Conservation (phyloP, 2,888 invertebrate species). For the Uropetala carovei region DNA sequence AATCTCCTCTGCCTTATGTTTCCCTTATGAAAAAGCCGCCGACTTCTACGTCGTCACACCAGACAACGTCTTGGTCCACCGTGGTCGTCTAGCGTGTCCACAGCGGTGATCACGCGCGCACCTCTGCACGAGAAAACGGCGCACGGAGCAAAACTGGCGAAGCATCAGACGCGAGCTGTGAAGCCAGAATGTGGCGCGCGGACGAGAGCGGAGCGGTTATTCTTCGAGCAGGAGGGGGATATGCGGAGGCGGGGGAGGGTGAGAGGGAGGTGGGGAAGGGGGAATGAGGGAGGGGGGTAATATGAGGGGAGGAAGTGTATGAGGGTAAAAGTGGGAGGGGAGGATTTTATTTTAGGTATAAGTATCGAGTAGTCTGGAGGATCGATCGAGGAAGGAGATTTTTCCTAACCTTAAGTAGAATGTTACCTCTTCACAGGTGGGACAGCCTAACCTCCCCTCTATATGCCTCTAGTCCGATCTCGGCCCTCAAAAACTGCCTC, state of each 20-base stretch:
- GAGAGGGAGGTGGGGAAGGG: not conserved
- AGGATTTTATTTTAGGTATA: not conserved
- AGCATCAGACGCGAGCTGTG: conserved; percentile 25
- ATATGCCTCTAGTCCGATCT: no score
- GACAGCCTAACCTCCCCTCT: no score
- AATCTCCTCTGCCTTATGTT: not conserved
- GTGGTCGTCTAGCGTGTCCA: not conserved
- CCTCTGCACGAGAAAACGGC: not conserved
- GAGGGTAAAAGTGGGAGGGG: conserved; percentile 10
- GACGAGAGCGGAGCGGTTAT: conserved; percentile 26
- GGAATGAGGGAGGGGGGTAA: not conserved
- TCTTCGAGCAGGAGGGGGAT: not conserved
- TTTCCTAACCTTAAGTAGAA: no score
- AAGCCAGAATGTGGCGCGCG: conserved; percentile 11
- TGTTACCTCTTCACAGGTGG: no score
- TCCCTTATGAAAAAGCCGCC: not conserved
- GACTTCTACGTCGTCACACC: not conserved
- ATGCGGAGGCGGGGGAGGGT: not conserved
- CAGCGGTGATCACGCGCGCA: not conserved
- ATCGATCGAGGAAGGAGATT: no score
- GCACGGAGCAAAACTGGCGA: not conserved
- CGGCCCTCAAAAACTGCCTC: no score
- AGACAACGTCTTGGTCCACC: not conserved
- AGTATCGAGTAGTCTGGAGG: not conserved
- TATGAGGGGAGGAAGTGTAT: not conserved